Conservation (phyloP, 2,888 invertebrate genomes). For the Oxyscelio sp. region DNA sequence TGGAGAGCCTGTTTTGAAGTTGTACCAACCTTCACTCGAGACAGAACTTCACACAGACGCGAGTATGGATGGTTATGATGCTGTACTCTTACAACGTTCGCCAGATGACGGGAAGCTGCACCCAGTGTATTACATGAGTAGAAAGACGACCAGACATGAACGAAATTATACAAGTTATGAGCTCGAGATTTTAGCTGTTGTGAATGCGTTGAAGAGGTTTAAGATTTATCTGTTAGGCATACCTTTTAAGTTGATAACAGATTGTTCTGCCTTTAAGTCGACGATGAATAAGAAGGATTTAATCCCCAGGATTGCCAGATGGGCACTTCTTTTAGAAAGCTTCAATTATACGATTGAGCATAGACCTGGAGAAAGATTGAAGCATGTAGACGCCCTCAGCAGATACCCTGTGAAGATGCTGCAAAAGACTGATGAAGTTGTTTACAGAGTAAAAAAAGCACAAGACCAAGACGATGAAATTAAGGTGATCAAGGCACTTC, state of each 20-base stretch:
- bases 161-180: slow-evolving; percentile 77
- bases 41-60: slow-evolving; percentile 56
- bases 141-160: slow-evolving; percentile 70
- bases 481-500: slow-evolving; percentile 24
- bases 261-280: slow-evolving; percentile 56
- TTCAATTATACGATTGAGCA: slow-evolving; percentile 48
- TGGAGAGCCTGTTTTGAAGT: slow-evolving; percentile 71
- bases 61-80: slow-evolving; percentile 66
- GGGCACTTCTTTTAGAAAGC: slow-evolving; percentile 50
- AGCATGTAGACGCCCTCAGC: slow-evolving; percentile 63
- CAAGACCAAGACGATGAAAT: slow-evolving; percentile 45
- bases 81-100: slow-evolving; percentile 64
- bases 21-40: slow-evolving; percentile 62
- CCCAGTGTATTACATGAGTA: slow-evolving; percentile 63
- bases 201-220: slow-evolving; percentile 73
- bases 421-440: background rate
- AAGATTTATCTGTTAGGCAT: slow-evolving; percentile 50
- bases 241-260: slow-evolving; percentile 59
- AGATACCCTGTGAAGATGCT: slow-evolving; percentile 20
- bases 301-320: slow-evolving; percentile 43
- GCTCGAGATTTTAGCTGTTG: slow-evolving; percentile 75
- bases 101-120: slow-evolving; percentile 52
- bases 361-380: slow-evolving; percentile 33
- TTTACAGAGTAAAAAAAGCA: slow-evolving; percentile 24
- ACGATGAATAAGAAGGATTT: slow-evolving; percentile 65